Evolutionary conservation across 2,113 vertebrate species (phyloP).

Genomic region (Myrmecobius fasciatus): DNA sequence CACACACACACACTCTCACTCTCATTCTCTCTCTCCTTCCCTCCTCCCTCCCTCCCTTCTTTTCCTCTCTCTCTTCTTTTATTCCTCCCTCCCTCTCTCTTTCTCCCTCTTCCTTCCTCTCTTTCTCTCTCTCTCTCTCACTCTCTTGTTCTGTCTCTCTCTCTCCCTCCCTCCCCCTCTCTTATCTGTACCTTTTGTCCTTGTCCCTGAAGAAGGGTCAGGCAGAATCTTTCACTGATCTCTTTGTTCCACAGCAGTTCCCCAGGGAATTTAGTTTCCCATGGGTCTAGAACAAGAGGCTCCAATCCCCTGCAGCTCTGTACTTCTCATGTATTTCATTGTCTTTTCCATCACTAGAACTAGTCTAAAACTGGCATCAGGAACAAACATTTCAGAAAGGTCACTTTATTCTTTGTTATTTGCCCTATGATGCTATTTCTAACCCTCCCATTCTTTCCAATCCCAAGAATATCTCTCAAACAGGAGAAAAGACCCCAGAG

Average conservation of each 20-base stretch:
- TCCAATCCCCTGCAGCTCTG: not conserved
- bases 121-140: too few relatives aligned
- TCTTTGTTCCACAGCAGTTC: not conserved
- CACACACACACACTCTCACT: too few relatives aligned
- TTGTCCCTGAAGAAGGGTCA: not conserved
- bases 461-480: not conserved
- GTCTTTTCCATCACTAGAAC: not conserved
- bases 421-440: not conserved
- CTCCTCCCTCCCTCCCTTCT: too few relatives aligned
- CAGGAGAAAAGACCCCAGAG: not conserved
- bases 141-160: too few relatives aligned
- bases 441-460: not conserved
- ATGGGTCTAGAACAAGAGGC: not conserved
- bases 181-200: not conserved
- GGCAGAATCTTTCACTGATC: not conserved
- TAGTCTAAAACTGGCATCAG: not conserved
- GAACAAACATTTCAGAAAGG: not conserved
- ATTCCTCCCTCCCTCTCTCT: fast-evolving
- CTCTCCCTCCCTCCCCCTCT: not conserved
- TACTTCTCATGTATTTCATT: not conserved
- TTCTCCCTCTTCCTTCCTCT: not conserved
- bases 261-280: not conserved
- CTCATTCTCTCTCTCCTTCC: too few relatives aligned
- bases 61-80: too few relatives aligned
- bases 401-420: not conserved